Base-by-base conservation (phyloP, 64 coral and sea anemone species). In the Hydrozoanthus tunicans region DNA sequence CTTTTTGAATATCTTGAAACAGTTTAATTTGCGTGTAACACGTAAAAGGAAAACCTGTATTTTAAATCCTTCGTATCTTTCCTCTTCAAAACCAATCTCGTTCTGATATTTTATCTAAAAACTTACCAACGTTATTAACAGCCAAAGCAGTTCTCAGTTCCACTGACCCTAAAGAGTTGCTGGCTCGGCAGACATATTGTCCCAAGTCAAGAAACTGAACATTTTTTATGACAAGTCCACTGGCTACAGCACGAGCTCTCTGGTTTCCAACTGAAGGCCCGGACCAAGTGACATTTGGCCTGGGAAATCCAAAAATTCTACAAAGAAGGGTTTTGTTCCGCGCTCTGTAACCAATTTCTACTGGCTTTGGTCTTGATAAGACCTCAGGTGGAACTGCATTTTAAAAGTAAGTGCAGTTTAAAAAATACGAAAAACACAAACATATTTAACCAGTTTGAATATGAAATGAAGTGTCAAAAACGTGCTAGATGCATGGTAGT, bases 371-470 rank as follows among this genome's bases (percentile, higher is more conserved):
- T 80, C 78, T 80, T 80, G 78, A 80, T 3, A 80, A 9, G 26
- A 80, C 78, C 53, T 80, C 78, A 7, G 78, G 78, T 24, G 78
- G 24, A 80, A 80, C 78, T 80, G 78, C 54, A 79, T 23, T 57
- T 57, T 20, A 14, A 23, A 24, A 15, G 53, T 13, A 14, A 56
- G 7, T 43, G 7, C 5, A 76, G 52, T 0, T 43, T 43, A 43
- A 43, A 43, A 43, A 43, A 43, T 43, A 43, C 32, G 32, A 43
- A 43, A 43, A 43, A 43, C 32, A 43, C 32, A 43, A 43, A 43
- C 32, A 62, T 10, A 63, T 13, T 13, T 63, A 2, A 13, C 3
- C 61, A 63, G 8, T 63, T 8, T 8, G 8, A 63, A 63, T 63
- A 63, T 63, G 8, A 8, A 10, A 63, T 63, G 2, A 13, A 13